Evolutionary conservation across 2,113 vertebrate species (phyloP).

Genomic region (Colossoma macropomum): DNA sequence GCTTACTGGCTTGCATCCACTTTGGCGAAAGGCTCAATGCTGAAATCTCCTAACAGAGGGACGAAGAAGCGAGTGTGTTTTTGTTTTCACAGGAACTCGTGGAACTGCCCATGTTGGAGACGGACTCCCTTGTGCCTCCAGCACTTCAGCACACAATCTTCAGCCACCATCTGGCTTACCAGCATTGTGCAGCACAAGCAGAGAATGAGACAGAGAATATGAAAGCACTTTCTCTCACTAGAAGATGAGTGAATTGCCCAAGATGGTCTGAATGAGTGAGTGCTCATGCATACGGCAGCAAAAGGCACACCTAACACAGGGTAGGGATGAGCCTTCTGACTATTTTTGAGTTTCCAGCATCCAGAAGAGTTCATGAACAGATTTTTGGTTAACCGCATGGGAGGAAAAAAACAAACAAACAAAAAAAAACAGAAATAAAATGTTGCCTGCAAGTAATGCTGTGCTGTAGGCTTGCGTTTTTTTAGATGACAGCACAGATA

Average conservation of each 20-base stretch:
- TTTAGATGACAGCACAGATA: too few species aligned
- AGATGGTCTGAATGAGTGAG: neutral
- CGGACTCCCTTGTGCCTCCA: constrained; percentile 24
- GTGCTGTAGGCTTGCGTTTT: too few species aligned
- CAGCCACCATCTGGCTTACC: constrained; percentile 32
- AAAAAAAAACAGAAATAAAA: too few species aligned
- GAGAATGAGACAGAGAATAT: neutral
- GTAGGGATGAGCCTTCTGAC: too few species aligned
- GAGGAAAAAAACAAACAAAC: too few species aligned
- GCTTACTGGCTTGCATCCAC: neutral
- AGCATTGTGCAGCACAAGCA: constrained; percentile 13
- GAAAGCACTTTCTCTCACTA: neutral
- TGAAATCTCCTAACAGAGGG: neutral
- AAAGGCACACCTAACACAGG: neutral
- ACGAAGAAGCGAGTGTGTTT: neutral
- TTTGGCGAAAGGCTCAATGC: neutral
- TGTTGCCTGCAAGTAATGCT: too few species aligned
- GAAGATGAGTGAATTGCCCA: neutral
- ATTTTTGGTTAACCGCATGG: too few species aligned
- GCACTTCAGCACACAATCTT: constrained; percentile 21
- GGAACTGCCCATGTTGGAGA: constrained; percentile 19
- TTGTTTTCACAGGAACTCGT: constrained; percentile 33
- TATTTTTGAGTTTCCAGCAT: too few species aligned
- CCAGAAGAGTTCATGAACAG: too few species aligned
- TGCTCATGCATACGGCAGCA: neutral